These are phyloP conservation scores for Pseudonaja textilis DNA, from an alignment of 2,113 vertebrate genomes.

Conservation along the genomic window DNA sequence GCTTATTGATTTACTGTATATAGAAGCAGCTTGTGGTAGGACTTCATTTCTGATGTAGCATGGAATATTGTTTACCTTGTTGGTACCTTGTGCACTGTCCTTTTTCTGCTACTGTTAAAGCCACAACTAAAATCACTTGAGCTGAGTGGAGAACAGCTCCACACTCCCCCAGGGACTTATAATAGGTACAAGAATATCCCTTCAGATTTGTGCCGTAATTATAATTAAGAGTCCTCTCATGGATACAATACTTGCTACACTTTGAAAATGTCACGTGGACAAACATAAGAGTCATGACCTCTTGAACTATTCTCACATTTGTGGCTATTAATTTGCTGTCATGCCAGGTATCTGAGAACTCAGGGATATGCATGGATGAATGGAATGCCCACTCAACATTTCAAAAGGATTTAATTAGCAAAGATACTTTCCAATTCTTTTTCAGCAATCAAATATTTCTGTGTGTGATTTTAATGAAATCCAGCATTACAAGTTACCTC, in stretches of 20 bases:
- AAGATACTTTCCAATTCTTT: slow-evolving; percentile 3
- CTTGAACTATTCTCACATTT: background rate
- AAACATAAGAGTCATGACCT: background rate
- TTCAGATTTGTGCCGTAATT: background rate
- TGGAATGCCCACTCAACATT: background rate
- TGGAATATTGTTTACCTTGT: background rate
- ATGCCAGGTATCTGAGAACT: background rate
- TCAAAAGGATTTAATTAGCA: slow-evolving; percentile 21
- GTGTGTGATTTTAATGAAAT: slow-evolving; percentile 8
- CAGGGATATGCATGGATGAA: background rate
- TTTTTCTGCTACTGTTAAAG: background rate
- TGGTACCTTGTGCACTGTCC: background rate
- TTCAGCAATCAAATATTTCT: slow-evolving; percentile 17
- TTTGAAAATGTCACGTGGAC: background rate
- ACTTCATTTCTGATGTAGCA: background rate
- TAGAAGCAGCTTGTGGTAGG: background rate
- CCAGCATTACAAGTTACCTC: background rate
- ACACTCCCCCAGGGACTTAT: background rate
- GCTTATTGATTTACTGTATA: background rate
- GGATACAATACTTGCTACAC: background rate
- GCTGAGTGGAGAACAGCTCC: background rate
- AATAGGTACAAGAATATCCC: background rate
- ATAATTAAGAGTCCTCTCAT: background rate
- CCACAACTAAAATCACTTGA: background rate
- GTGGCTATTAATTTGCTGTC: background rate